Base-by-base conservation (phyloP, 1,140 invertebrate genomes). In the Hycleus cichorii region DNA sequence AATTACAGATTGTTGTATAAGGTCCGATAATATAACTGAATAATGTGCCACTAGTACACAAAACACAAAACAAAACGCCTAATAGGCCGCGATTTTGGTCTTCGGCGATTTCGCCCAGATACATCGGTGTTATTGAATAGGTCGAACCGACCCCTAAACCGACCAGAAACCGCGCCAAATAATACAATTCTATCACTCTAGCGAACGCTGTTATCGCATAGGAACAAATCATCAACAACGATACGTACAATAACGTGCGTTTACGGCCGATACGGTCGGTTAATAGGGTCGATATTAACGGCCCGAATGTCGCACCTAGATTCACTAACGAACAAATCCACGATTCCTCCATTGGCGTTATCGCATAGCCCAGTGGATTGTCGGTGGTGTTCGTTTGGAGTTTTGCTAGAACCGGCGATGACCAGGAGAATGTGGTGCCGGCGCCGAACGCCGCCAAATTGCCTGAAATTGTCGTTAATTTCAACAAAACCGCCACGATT, bases 261-360 rank as follows among this genome's bases (percentile, higher is more conserved):
- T 77, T 79, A 57, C 77, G 9, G 39, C 68, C 91, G 12, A 67
- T 55, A 52, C 53, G 80, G 62, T 91, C 86, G 77, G 90, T 81
- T 8, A 81, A 67, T 4, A 82, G 75, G 39, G 82, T 83, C 1
- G 78, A 80, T 4, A 78, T 69, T 60, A 83, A 79, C 0, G 60
- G 63, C 8, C 59, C 57, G 27, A 87, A 64, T 11, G 90, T 77
- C 27, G 89, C 89, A 8, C 91, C 91, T 9, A 94, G 66, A 0
- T 88, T 82, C 53, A 93, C 75, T 9, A 93, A 72, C 0, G 88
- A 88, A 0, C 86, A 87, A 57, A 94, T 87, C 89, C 89, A 93
- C 0, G 90, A 86, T 42, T 75, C 74, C 64, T 89, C 75, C 1
- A 81, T 77, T 0, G 60, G 11, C 0, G 74, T 76, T 3, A 82